Conservation (phyloP, 1,140 invertebrate species). For the Drosophila serrata region DNA sequence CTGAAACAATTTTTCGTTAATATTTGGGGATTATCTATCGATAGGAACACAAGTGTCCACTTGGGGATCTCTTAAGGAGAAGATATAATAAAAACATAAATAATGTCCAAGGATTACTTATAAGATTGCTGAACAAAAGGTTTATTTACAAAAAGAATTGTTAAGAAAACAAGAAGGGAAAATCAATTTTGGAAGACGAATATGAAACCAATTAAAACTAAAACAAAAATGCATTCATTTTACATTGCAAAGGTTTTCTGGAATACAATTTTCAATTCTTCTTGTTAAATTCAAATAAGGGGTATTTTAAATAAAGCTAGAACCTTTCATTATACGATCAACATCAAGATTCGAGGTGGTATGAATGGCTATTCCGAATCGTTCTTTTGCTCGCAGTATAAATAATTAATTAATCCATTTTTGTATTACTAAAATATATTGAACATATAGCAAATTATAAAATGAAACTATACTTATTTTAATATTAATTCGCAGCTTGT, state of each 20-base stretch:
- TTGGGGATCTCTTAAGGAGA: not conserved
- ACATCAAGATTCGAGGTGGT: not conserved
- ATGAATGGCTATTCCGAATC: too few relatives aligned
- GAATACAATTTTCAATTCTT: not conserved
- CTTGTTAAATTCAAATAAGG: not conserved
- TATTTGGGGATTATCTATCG: constrained; percentile 14
- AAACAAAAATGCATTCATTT: not conserved
- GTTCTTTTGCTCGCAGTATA: too few relatives aligned
- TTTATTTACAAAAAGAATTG: not conserved
- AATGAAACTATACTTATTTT: not conserved
- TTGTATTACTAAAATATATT: not conserved
- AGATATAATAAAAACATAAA: not conserved
- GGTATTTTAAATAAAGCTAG: not conserved
- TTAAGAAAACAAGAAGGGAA: not conserved
- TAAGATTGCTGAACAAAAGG: not conserved
- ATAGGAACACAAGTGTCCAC: constrained; percentile 4
- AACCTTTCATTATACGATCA: not conserved
- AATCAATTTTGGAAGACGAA: not conserved
- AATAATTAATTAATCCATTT: too few relatives aligned
- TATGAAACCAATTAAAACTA: not conserved
- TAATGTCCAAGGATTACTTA: not conserved
- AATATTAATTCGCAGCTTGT: not conserved
- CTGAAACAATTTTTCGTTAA: constrained; percentile 4
- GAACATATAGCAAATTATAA: not conserved
- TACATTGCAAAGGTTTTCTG: not conserved